Evolutionary conservation across 2,888 invertebrate species (phyloP).

Genomic region (Volucella bombylans): DNA sequence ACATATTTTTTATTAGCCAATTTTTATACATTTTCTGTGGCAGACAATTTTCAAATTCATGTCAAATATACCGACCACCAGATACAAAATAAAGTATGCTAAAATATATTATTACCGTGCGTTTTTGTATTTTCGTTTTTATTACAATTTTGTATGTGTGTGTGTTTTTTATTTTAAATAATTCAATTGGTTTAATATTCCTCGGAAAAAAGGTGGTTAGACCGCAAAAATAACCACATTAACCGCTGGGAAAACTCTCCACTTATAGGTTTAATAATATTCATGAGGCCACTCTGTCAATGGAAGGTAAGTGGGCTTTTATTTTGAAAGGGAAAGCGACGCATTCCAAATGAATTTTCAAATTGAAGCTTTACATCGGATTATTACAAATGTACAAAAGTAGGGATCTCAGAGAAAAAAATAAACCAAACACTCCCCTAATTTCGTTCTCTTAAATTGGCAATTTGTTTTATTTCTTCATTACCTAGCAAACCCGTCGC

Average conservation of each 20-base stretch:
- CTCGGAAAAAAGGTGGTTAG: slow-evolving; percentile 11
- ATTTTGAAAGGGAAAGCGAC: too few species aligned
- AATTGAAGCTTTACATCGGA: slow-evolving; percentile 51
- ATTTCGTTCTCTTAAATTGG: slow-evolving; percentile 32
- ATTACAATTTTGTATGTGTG: too few species aligned
- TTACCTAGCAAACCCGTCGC: not conserved
- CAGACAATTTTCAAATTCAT: slow-evolving; percentile 52
- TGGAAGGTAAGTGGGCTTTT: not conserved
- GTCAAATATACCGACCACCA: not conserved
- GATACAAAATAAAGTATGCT: slow-evolving; percentile 9
- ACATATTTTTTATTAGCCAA: slow-evolving; percentile 8
- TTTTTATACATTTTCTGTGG: slow-evolving; percentile 17
- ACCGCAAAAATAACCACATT: slow-evolving; percentile 22
- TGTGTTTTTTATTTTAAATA: not conserved
- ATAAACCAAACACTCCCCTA: slow-evolving; percentile 4
- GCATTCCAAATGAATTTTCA: slow-evolving; percentile 53
- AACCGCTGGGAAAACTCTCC: slow-evolving; percentile 1
- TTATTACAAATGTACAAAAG: slow-evolving; percentile 35
- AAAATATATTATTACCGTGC: slow-evolving; percentile 12
- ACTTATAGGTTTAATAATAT: slow-evolving; percentile 45
- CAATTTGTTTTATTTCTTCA: slow-evolving; percentile 61
- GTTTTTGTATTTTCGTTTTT: too few species aligned
- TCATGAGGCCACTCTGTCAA: slow-evolving; percentile 23
- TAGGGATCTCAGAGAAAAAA: not conserved
- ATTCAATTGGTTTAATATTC: slow-evolving; percentile 48